A percentile compares a stretch with the other conserved stretches of the same genome.
phyloP scores from a whole-genome alignment of 2,113 vertebrate species.

The Micronycteris hirsuta region DNA sequence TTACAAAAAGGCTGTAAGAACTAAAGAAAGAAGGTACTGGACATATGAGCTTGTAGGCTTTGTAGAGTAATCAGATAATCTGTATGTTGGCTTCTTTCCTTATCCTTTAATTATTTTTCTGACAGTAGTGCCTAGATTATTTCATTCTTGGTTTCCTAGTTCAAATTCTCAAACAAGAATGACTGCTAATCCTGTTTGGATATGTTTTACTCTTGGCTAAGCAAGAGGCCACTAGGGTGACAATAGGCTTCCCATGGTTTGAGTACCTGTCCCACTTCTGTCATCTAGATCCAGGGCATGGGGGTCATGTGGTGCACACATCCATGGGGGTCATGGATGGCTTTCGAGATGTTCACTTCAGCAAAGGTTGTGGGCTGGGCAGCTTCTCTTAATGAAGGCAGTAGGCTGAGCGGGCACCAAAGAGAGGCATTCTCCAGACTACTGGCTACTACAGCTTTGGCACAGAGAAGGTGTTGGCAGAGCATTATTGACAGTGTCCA shows the following conservation, averaged over 20 bases:
- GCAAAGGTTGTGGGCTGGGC: not conserved
- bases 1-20: not conserved
- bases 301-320: no score
- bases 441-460: not conserved
- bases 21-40: not conserved
- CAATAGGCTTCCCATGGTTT: not conserved
- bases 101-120: not conserved
- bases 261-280: not conserved
- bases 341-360: not conserved
- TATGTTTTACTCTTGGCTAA: not conserved
- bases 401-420: not conserved
- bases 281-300: not conserved
- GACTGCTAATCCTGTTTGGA: not conserved
- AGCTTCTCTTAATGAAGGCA: not conserved
- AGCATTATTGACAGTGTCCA: not conserved
- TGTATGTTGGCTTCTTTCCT: not conserved
- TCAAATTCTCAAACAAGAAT: not conserved
- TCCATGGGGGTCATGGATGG: not conserved
- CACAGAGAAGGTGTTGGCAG: not conserved
- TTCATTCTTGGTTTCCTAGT: not conserved
- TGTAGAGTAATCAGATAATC: not conserved
- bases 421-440: not conserved
- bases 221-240: no score
- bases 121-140: not conserved
- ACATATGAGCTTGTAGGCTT: not conserved